Evolutionary conservation across 2,797 vertebrate genomes (phyloP), one percentile per base, ranked within the genome.

Genomic region (Schizothorax lantsangensis): DNA sequence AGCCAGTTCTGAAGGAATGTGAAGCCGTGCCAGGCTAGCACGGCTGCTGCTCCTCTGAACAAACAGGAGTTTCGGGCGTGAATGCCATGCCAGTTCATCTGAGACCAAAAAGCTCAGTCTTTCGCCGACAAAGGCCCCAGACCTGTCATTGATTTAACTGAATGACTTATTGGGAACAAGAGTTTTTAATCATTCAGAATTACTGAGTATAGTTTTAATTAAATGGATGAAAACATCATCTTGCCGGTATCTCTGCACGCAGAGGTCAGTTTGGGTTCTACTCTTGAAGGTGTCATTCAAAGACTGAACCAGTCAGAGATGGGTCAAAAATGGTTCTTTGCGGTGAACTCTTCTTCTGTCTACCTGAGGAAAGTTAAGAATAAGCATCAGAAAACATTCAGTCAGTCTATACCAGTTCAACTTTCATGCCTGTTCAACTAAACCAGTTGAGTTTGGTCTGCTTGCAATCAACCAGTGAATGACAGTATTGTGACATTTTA

Each of bases 1-100:
- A 91, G 84, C 83, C 77, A 88, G 73, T 86, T 47, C 85, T 86
- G 72, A 71, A 88, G 88, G 90, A 91, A 91, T 91, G 90, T 86
- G 80, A 86, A 85, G 89, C 77, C 59, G 84, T 90, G 87, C 89
- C 90, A 91, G 87, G 84, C 84, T 54, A 80, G 81, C 85, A 88
- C 85, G 81, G 86, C 84, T 68, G 57, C 85, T 88, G 88, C 85
- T 90, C 87, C 88, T 91, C 90, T 88, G 88, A 87, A 88, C 88
- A 91, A 90, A 90, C 86, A 91, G 87, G 81, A 89, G 89, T 91
- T 88, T 87, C 85, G 85, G 87, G 88, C 73, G 83, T 83, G 81
- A 88, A 90, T 87, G 77, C 83, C 77, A 23, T 86, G 88, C 87
- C 85, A 87, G 88, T 88, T 90, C 85, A 89, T 78, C 85, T 86